Evolutionary conservation across 2,113 vertebrate genomes (phyloP), one percentile per base, ranked within the genome.

Genomic region (Halichoerus grypus): DNA sequence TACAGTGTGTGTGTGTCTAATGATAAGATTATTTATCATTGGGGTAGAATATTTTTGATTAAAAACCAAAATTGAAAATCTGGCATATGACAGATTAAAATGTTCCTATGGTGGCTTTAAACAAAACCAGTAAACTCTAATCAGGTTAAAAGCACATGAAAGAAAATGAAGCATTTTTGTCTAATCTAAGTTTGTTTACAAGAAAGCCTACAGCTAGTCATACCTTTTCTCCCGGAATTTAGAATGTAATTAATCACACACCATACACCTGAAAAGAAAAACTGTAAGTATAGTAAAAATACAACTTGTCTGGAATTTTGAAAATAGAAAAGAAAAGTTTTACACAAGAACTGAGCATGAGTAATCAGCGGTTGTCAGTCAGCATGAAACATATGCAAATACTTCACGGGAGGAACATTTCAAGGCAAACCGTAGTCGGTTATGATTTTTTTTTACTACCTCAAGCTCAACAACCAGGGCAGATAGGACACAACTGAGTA

Each of bases 241-340:
- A 74, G 63, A 80, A 96, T 96, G 26, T 5, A 0, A 16, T 83
- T 81, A 33, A 8, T 96, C 86, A 92, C 61, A 55, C 8, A 15
- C 2, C 12, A 0, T 8, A 46, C 88, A 79, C 0, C 0, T 67
- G 87, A 87, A 87, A 63, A 76, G 93, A 74, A 97, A 97, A 95
- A 94, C 0, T 0, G 3, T 77, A 72, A 94, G 55, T 15, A 61
- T 46, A 81, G 55, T 86, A 74, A 90, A 93, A 95, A 67, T 31
- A 65, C 2, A 93, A 49, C 24, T 77, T 0, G 0, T 67, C 3
- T 19, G 84, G 65, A 97, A 93, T 97, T 97, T 89, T 24, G 2
- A 42, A 10, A 4, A 31, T 51, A 96, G 92, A 87, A 76, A 80
- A 69, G 42, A 71, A 83, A 87, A 97, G 36, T 69, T 97, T 59